These are phyloP conservation scores for Diarsia rubi DNA, from an alignment of 2,888 invertebrate species.

Conservation along the genomic window DNA sequence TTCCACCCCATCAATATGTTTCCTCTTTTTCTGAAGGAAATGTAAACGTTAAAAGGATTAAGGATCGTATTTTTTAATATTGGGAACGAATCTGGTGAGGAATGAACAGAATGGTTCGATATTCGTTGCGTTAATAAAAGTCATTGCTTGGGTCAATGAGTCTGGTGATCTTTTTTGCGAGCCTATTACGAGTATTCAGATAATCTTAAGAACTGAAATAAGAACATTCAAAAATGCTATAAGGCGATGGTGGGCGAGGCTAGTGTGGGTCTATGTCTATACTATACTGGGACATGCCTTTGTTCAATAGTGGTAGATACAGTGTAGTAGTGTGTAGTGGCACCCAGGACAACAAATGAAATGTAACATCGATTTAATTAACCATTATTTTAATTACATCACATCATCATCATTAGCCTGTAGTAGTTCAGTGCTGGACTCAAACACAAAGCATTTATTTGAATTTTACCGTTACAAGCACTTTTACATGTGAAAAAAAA, in stretches of 20 bases:
- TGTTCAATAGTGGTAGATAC: background rate
- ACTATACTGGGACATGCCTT: no score
- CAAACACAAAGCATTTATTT: no score
- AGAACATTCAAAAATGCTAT: background rate
- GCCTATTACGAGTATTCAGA: no score
- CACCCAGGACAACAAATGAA: background rate
- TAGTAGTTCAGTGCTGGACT: background rate
- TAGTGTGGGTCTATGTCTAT: background rate
- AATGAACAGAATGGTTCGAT: conserved; percentile 5
- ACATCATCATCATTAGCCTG: background rate
- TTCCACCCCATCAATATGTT: conserved; percentile 74
- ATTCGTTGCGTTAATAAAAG: background rate
- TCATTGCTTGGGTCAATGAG: background rate
- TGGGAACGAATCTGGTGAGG: conserved; percentile 4
- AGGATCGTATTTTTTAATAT: conserved; percentile 52
- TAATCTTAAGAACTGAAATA: background rate
- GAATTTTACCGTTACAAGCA: no score
- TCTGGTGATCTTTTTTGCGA: background rate
- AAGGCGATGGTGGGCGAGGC: background rate
- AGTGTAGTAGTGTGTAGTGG: background rate
- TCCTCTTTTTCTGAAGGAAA: conserved; percentile 69
- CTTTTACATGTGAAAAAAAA: no score
- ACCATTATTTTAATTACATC: background rate
- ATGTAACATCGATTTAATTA: background rate
- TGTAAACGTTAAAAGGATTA: conserved; percentile 64